A percentile compares a stretch with the other conserved stretches of the same genome.
Conservation (phyloP, 2,797 vertebrate genomes). For the Acropternis orthonyx region DNA sequence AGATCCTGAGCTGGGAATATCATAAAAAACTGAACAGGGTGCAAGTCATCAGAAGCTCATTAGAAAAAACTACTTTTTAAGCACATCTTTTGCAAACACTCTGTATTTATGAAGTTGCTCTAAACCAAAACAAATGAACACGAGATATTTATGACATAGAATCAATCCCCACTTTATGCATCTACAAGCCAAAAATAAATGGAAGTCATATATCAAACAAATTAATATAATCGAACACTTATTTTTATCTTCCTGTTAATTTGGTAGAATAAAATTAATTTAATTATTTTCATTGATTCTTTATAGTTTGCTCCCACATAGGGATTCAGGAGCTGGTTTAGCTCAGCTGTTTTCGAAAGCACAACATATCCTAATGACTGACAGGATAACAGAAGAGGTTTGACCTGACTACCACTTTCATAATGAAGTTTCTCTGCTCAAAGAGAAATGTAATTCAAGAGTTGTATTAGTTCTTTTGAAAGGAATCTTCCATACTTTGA, state of each 20-base stretch:
- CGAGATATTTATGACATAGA: not conserved
- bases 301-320: not conserved
- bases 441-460: conserved; percentile 33
- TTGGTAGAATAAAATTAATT: not conserved
- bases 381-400: conserved; percentile 31
- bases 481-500: conserved; percentile 19
- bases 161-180: not conserved
- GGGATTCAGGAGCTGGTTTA: not conserved
- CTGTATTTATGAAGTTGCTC: not conserved
- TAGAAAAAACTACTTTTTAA: conserved; percentile 1
- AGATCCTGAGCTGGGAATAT: conserved; percentile 17
- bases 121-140: not conserved
- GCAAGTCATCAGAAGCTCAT: not conserved
- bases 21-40: not conserved
- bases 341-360: not conserved
- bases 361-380: conserved; percentile 5
- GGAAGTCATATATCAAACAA: not conserved
- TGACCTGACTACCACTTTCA: conserved; percentile 45
- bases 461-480: conserved; percentile 10
- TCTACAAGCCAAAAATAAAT: not conserved
- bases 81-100: not conserved
- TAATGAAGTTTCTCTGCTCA: conserved; percentile 41
- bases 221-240: not conserved
- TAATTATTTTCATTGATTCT: not conserved
- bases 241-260: not conserved